Percentiles rank a stretch among this genome's conserved stretches.
These are phyloP conservation scores for Potorous gilbertii DNA, from an alignment of 2,797 vertebrate species.

Conservation along the genomic window DNA sequence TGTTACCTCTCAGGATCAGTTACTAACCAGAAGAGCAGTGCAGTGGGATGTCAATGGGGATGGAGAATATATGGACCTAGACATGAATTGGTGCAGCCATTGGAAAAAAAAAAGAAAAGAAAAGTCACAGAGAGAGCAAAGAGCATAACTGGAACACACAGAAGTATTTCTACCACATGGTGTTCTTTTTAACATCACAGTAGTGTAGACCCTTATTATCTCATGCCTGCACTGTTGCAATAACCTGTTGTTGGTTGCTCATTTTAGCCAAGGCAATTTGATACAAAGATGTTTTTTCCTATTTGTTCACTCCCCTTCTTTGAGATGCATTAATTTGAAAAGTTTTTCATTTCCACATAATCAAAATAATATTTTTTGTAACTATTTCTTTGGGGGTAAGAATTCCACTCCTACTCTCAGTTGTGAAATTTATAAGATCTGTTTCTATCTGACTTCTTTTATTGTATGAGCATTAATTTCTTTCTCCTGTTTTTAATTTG, in stretches of 20 bases:
- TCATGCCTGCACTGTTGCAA: neutral
- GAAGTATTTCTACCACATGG: neutral
- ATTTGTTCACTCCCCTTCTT: neutral
- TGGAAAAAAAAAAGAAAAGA: no score
- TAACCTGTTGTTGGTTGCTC: neutral
- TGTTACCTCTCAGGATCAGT: neutral
- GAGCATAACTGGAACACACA: neutral
- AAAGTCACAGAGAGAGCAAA: neutral
- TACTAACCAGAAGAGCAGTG: neutral
- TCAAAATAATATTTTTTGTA: neutral
- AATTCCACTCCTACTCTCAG: neutral
- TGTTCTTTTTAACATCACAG: neutral
- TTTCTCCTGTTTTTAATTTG: neutral
- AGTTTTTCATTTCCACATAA: neutral
- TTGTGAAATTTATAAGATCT: neutral
- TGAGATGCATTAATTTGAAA: neutral
- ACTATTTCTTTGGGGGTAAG: neutral
- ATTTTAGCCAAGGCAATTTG: neutral
- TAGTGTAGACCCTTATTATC: neutral
- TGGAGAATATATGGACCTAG: neutral
- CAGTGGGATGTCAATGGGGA: neutral
- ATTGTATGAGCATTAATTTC: neutral
- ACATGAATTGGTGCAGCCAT: no score
- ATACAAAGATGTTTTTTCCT: neutral
- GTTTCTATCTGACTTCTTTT: neutral